Percentiles rank a stretch among this genome's conserved stretches.
Conservation (phyloP, 2,888 invertebrate genomes). For the Lissonota sp. region DNA sequence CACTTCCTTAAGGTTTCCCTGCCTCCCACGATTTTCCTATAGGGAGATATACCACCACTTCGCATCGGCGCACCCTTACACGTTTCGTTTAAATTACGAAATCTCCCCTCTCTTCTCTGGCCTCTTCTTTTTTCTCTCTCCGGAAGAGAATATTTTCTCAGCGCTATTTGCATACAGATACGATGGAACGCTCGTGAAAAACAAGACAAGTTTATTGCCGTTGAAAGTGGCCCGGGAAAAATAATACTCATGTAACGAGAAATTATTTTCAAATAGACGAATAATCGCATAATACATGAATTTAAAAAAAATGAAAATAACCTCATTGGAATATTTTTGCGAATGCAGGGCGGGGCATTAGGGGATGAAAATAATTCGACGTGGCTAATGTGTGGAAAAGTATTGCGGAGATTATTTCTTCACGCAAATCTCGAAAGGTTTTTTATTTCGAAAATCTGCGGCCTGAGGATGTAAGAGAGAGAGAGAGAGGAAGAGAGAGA, state of each 20-base stretch:
- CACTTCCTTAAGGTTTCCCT: conserved; percentile 26
- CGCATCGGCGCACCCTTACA: conserved; percentile 65
- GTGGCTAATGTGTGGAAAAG: no score
- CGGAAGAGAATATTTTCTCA: conserved; percentile 72
- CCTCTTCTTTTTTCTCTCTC: conserved; percentile 55
- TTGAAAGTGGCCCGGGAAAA: conserved; percentile 52
- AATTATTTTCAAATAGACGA: conserved; percentile 25
- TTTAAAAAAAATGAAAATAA: no score
- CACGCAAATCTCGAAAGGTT: no score
- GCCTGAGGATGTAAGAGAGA: conserved; percentile 15
- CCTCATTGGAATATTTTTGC: no score
- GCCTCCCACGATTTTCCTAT: conserved; percentile 43
- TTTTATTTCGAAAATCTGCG: conserved; percentile 40
- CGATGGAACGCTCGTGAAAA: conserved; percentile 68
- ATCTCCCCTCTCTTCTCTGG: conserved; percentile 54
- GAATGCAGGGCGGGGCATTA: no score
- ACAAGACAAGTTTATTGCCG: conserved; percentile 65
- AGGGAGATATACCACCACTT: conserved; percentile 65
- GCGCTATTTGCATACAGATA: conserved; percentile 82
- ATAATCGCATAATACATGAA: no score
- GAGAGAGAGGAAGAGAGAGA: conserved; percentile 24
- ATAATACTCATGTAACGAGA: conserved; percentile 50
- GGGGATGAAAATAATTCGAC: no score
- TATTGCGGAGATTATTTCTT: no score
- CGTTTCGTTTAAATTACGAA: conserved; percentile 66